Conservation (phyloP, 2,888 invertebrate genomes). For the Amblyjoppa proteus region DNA sequence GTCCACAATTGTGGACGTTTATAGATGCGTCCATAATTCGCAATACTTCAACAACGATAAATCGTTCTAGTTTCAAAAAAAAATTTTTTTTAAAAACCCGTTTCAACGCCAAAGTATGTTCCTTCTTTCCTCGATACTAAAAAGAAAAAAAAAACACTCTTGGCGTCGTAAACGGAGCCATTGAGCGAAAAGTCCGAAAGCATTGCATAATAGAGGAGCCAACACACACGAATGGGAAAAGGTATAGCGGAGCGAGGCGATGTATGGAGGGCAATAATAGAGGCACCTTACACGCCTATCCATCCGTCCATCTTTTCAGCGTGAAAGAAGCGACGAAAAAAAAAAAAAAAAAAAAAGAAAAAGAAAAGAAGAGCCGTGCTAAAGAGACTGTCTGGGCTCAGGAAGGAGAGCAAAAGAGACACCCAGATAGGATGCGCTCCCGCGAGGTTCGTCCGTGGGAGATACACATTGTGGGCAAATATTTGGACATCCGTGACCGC, state of each 20-base stretch:
- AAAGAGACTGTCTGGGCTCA: conserved; percentile 43
- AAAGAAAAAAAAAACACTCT: neutral
- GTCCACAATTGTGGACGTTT: neutral
- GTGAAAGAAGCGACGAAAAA: conserved; percentile 48
- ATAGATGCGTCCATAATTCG: no score
- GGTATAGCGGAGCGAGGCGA: conserved; percentile 10
- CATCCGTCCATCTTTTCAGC: conserved; percentile 66
- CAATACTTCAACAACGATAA: neutral
- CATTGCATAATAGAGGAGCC: conserved; percentile 51
- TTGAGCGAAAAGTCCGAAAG: conserved; percentile 30
- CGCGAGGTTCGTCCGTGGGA: conserved; percentile 67
- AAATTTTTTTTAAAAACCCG: neutral
- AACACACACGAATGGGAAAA: conserved; percentile 41
- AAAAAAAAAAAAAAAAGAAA: conserved; percentile 33
- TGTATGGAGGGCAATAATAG: conserved; percentile 60
- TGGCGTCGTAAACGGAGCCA: neutral
- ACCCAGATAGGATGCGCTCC: conserved; percentile 29
- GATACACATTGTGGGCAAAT: conserved; percentile 81
- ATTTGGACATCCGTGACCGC: conserved; percentile 81
- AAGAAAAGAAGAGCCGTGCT: conserved; percentile 55
- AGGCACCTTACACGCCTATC: conserved; percentile 67
- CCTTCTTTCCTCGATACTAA: conserved; percentile 23
- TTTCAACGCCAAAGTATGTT: neutral
- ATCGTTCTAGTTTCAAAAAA: neutral
- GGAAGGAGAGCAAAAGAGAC: conserved; percentile 17